Evolutionary conservation across 2,888 invertebrate species (phyloP).

Genomic region (Teleiodes luculella): DNA sequence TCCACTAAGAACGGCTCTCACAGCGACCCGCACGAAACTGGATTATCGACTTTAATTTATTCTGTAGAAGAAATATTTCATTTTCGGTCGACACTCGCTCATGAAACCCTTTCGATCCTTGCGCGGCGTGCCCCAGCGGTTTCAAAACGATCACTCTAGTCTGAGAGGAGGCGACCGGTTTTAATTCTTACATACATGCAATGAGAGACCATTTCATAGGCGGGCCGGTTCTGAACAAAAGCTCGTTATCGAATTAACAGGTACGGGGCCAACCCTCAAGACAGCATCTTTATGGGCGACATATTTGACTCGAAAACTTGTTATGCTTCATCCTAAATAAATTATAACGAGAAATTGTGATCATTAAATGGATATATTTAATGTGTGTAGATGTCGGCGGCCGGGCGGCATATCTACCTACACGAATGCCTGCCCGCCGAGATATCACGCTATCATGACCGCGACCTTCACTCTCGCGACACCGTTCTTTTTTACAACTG

Average conservation of each 20-base stretch:
- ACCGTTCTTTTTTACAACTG: slow-evolving; percentile 52
- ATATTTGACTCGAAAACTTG: slow-evolving; percentile 79
- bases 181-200: slow-evolving; percentile 73
- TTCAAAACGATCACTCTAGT: slow-evolving; percentile 71
- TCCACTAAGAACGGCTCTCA: slow-evolving; percentile 57
- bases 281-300: slow-evolving; percentile 78
- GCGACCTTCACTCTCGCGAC: slow-evolving; percentile 52
- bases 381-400: slow-evolving; percentile 60
- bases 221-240: slow-evolving; percentile 53
- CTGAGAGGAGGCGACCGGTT: slow-evolving; percentile 65
- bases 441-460: slow-evolving; percentile 64
- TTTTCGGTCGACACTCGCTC: slow-evolving; percentile 58
- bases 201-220: slow-evolving; percentile 65
- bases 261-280: slow-evolving; percentile 69
- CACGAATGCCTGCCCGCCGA: slow-evolving; percentile 66
- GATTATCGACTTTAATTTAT: slow-evolving; percentile 78
- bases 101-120: slow-evolving; percentile 71
- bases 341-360: slow-evolving; percentile 79
- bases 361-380: slow-evolving; percentile 77
- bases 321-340: slow-evolving; percentile 78
- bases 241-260: slow-evolving; percentile 69
- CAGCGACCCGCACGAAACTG: slow-evolving; percentile 50
- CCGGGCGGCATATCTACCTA: slow-evolving; percentile 55
- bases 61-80: slow-evolving; percentile 75
- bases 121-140: slow-evolving; percentile 49